A percentile compares a stretch with the other conserved stretches of the same genome.
These are phyloP conservation scores for Ianthella basta DNA, from an alignment of 37 sponge, comb jelly and placozoan species.

Conservation along the genomic window DNA sequence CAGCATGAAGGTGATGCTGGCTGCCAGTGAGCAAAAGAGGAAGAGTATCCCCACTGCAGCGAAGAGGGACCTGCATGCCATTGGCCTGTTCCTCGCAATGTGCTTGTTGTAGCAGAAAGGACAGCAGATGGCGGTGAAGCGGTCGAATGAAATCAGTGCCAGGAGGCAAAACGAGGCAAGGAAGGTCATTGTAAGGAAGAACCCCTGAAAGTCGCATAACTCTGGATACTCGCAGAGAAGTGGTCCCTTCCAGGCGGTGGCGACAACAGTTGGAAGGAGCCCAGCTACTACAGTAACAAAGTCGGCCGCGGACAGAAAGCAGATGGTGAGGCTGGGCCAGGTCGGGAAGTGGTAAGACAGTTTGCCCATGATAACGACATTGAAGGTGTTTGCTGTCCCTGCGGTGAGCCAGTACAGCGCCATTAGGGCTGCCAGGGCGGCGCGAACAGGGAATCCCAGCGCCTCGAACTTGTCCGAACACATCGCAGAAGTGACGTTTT, in stretches of 20 bases:
- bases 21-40: neutral
- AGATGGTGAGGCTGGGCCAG: constrained; percentile 19
- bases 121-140: constrained; percentile 4
- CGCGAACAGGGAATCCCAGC: too few species aligned
- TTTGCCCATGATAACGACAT: neutral
- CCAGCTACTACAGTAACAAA: constrained; percentile 3
- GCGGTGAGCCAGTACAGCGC: neutral
- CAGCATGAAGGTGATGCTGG: neutral
- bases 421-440: too few species aligned
- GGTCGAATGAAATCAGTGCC: neutral
- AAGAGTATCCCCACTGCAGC: neutral
- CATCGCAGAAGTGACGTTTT: too few species aligned
- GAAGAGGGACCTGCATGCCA: neutral
- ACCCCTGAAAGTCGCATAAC: constrained; percentile 9
- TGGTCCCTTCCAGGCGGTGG: neutral
- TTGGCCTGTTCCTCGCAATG: neutral
- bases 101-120: constrained; percentile 6
- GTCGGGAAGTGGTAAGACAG: constrained; percentile 7
- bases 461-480: too few species aligned
- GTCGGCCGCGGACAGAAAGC: neutral
- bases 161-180: neutral
- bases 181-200: neutral
- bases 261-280: neutral
- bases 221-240: constrained; percentile 4
- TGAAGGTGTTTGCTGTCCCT: neutral